These are phyloP conservation scores for Battus philenor DNA, from an alignment of 1,140 invertebrate species.

Conservation along the genomic window DNA sequence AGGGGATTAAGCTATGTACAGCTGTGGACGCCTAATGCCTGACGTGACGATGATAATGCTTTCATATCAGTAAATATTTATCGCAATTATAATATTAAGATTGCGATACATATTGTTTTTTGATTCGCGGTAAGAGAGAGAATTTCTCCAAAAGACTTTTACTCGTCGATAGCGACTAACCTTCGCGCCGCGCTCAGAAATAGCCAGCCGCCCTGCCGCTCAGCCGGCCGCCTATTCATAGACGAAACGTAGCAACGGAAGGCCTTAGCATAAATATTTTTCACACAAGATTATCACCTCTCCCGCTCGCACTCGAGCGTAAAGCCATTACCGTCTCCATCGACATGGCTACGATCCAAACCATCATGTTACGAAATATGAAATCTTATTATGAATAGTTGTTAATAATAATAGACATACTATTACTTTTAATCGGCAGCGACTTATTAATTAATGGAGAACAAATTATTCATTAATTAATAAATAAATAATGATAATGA, in stretches of 20 bases:
- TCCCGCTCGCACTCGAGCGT: conserved; percentile 36
- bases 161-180: conserved; percentile 27
- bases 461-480: too few species aligned
- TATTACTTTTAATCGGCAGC: conserved; percentile 10
- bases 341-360: conserved; percentile 41
- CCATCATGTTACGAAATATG: conserved; percentile 45
- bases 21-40: too few species aligned
- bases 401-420: conserved; percentile 24
- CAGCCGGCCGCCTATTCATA: conserved; percentile 46
- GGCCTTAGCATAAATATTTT: conserved; percentile 67
- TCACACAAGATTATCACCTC: conserved; percentile 57
- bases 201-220: conserved; percentile 35
- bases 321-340: conserved; percentile 38
- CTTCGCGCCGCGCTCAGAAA: conserved; percentile 46
- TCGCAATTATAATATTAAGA: too few species aligned
- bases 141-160: conserved; percentile 13
- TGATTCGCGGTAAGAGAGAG: background rate
- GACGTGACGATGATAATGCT: too few species aligned
- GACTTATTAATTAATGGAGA: background rate
- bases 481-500: too few species aligned
- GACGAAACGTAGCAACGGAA: conserved; percentile 47
- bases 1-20: too few species aligned
- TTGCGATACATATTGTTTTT: too few species aligned
- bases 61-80: too few species aligned
- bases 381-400: conserved; percentile 45